Percentiles rank a stretch among this genome's conserved stretches.
Evolutionary conservation across 2,113 vertebrate species (phyloP).

Genomic region (Ceyx melanurus): DNA sequence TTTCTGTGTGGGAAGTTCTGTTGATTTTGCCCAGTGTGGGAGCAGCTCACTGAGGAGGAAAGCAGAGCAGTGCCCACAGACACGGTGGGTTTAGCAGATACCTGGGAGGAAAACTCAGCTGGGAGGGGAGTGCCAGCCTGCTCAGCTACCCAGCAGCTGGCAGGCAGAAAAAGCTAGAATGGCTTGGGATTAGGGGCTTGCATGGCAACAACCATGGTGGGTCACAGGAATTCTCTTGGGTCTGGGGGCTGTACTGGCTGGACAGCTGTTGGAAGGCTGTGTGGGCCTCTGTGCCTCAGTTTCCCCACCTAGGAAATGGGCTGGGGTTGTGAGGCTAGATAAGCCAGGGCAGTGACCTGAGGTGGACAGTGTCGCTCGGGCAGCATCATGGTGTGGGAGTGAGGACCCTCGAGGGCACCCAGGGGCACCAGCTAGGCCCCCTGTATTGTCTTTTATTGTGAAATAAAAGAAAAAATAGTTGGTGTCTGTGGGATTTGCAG

Average conservation of each 20-base stretch:
- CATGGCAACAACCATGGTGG: neutral
- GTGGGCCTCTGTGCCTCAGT: neutral
- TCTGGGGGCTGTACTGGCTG: fast-evolving
- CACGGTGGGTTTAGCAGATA: constrained; percentile 53
- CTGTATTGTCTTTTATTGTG: neutral
- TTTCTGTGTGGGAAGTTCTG: neutral
- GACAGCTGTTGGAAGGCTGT: neutral
- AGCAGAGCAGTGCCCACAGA: neutral
- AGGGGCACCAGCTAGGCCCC: neutral
- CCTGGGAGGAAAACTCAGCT: constrained; percentile 3
- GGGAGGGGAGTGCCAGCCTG: neutral
- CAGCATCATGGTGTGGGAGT: fast-evolving
- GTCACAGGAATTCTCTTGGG: neutral
- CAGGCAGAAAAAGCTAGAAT: neutral
- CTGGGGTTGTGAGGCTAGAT: neutral
- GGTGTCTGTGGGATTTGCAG: fast-evolving
- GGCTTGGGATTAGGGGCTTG: neutral
- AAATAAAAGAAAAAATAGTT: neutral
- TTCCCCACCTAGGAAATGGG: neutral
- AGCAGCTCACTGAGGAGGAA: neutral
- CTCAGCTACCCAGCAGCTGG: neutral
- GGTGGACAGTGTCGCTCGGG: fast-evolving
- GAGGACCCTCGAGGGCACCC: neutral
- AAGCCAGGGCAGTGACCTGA: neutral
- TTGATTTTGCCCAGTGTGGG: neutral